A percentile compares a stretch with the other conserved stretches of the same genome.
Conservation (phyloP, 1,140 invertebrate species). For the Lasioglossum baleicum region DNA sequence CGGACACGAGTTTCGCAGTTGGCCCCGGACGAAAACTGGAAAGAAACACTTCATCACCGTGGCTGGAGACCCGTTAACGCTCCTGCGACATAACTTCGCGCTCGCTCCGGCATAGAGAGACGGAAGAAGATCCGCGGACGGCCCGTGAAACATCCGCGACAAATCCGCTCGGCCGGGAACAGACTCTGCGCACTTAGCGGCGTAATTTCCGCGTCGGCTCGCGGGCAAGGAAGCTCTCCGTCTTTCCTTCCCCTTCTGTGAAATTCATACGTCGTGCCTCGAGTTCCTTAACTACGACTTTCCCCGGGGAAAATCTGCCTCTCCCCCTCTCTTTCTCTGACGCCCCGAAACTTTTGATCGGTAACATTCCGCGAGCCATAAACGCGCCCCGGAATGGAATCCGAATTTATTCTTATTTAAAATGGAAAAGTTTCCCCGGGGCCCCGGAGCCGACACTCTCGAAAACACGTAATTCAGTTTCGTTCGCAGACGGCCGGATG, state of each 20-base stretch:
- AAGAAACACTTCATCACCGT: too few relatives aligned
- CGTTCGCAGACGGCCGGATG: conserved; percentile 17
- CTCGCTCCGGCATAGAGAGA: too few relatives aligned
- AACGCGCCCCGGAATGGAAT: conserved; percentile 48
- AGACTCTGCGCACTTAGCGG: too few relatives aligned
- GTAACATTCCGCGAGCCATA: not conserved
- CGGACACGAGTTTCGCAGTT: too few relatives aligned
- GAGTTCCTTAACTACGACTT: conserved; percentile 27
- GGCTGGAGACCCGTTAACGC: too few relatives aligned
- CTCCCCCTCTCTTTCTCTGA: not conserved
- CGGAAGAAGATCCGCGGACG: too few relatives aligned
- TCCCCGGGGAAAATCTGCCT: not conserved
- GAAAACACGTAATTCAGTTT: conserved; percentile 73
- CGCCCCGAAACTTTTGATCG: not conserved
- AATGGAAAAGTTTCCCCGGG: conserved; percentile 71
- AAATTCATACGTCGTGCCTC: conserved; percentile 3
- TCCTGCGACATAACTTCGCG: too few relatives aligned
- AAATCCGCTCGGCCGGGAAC: too few relatives aligned
- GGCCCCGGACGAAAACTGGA: too few relatives aligned
- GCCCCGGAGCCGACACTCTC: conserved; percentile 36
- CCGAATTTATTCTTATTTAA: conserved; percentile 76
- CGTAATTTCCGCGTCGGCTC: too few relatives aligned
- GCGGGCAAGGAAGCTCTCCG: too few relatives aligned
- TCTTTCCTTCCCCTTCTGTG: not conserved
- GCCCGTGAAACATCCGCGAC: too few relatives aligned